phyloP scores from a whole-genome alignment of 1,140 invertebrate species.

The Paralvinella palmiformis region DNA sequence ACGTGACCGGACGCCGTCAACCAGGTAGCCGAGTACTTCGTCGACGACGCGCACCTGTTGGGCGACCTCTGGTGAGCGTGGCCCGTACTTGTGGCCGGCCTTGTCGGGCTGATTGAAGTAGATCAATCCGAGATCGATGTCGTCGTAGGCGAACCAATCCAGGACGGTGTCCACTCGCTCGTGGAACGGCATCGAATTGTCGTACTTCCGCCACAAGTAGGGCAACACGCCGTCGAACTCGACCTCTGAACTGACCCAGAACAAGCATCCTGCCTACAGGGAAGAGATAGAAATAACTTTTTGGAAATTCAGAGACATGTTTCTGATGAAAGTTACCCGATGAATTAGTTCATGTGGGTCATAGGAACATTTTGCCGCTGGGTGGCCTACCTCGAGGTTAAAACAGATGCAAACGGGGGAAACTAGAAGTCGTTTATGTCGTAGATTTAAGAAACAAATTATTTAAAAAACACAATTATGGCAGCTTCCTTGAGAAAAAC shows the following conservation, averaged over 20 bases:
- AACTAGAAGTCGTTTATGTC: too few species aligned
- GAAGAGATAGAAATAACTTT: too few species aligned
- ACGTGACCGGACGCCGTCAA: conserved; percentile 28
- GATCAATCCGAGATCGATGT: conserved; percentile 58
- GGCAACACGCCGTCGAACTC: conserved; percentile 25
- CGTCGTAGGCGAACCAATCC: conserved; percentile 60
- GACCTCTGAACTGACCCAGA: conserved; percentile 43
- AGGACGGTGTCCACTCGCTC: neutral
- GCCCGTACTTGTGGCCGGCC: conserved; percentile 50
- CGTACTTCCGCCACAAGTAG: conserved; percentile 18
- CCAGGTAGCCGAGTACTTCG: conserved; percentile 32
- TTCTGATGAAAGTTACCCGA: too few species aligned
- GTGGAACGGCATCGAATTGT: neutral
- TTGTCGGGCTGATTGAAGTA: conserved; percentile 70
- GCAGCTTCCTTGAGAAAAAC: too few species aligned
- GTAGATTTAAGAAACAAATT: too few species aligned
- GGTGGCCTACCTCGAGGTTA: too few species aligned
- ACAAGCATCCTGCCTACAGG: conserved; percentile 32
- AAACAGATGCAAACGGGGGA: too few species aligned
- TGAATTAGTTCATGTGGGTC: too few species aligned
- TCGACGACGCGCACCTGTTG: conserved; percentile 34
- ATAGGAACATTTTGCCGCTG: too few species aligned
- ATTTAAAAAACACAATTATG: too few species aligned
- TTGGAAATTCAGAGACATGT: too few species aligned
- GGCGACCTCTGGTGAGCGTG: conserved; percentile 38